Conservation (phyloP, 2,888 invertebrate genomes). For the Heliconius ethilla region DNA sequence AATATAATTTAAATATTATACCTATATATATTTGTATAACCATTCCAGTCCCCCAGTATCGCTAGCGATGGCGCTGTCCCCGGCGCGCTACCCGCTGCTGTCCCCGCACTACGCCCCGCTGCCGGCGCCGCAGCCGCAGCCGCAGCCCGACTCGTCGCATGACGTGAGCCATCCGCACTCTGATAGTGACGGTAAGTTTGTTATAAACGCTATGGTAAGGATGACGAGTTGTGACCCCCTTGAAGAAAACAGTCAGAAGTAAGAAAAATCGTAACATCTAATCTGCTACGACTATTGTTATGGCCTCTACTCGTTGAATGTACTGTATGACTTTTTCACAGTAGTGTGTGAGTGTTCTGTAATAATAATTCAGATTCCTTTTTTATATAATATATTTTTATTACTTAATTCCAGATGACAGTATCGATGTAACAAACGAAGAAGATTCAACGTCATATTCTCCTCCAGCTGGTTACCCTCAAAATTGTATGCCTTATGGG, state of each 20-base stretch:
- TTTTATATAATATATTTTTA: not conserved
- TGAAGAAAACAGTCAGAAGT: no score
- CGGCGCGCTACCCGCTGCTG: conserved; percentile 83
- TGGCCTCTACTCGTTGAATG: no score
- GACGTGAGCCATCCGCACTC: conserved; percentile 74
- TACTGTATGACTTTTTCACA: no score
- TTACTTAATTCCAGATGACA: conserved; percentile 84
- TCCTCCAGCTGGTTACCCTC: conserved; percentile 74
- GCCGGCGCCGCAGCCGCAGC: conserved; percentile 81
- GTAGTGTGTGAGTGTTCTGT: no score
- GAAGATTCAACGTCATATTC: conserved; percentile 80
- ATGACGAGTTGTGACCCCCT: no score
- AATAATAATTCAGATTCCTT: no score
- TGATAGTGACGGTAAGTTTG: conserved; percentile 79
- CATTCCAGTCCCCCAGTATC: conserved; percentile 89
- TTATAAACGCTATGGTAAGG: no score
- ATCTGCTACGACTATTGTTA: no score
- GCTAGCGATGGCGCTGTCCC: conserved; percentile 84
- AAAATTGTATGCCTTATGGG: conserved; percentile 74
- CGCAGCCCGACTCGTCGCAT: conserved; percentile 69
- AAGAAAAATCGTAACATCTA: no score
- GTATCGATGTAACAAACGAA: conserved; percentile 93
- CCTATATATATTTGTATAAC: not conserved
- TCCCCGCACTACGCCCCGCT: conserved; percentile 85
- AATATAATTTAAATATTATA: not conserved